Evolutionary conservation across 1,140 invertebrate species (phyloP), one percentile per base, ranked within the genome.

Genomic region (Drosophila azteca): DNA sequence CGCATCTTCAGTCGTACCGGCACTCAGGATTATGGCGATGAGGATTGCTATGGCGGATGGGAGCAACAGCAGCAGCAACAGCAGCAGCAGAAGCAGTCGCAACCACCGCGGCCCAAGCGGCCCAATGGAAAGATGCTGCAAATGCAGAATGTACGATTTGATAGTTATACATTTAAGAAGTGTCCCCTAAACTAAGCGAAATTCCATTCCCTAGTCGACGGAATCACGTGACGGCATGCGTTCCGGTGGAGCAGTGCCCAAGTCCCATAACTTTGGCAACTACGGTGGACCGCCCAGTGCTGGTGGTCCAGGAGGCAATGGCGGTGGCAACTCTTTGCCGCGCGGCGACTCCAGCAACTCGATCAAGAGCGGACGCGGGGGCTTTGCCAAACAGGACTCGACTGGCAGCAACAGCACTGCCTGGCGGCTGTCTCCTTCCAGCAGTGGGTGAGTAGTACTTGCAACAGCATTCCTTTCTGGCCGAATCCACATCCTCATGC

Each of bases 241-340:
- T n/a, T 74, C 71, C 26, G 89, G 93, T 50, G 94, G 94, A 35
- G 94, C 93, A 0, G 96, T 97, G 20, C 95, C 96, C 53, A 97
- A 97, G 92, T 96, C 95, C 17, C 96, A 96, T 92, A 97, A 96
- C 90, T 97, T 97, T 83, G 96, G 96, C 22, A 96, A 96, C 15
- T 97, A 97, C 79, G 94, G 94, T 4, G 93, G 92, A 6, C 91
- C 92, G 46, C 49, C 92, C 68, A 89, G 92, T 45, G 48, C 69
- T 7, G 81, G 83, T 1, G 89, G 81, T 3, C 81, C 90, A n/a
- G 74, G 78, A n/a, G 74, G 78, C n/a, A 75, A 70, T 39, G 35
- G 35, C 11, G 35, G 35, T 39, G 35, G 35, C 13, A 60, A 58
- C 9, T 66, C 77, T 11, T 70, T 94, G 53, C 92, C 92, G 7